These are phyloP conservation scores for Metalampra italica DNA, from an alignment of 2,888 invertebrate species.

Conservation along the genomic window DNA sequence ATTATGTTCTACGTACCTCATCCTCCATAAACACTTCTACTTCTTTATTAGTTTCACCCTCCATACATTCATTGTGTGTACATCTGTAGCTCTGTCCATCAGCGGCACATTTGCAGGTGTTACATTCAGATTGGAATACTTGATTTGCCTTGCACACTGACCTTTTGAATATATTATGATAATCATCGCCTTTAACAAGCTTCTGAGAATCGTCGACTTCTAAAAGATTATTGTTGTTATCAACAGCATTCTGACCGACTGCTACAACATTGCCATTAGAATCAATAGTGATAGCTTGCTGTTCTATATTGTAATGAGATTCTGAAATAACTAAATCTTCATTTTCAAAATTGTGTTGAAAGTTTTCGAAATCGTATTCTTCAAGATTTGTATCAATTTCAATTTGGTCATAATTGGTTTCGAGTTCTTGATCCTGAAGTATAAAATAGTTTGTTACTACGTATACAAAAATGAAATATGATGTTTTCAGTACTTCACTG, in stretches of 20 bases:
- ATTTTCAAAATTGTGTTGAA: not conserved
- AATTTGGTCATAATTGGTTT: not conserved
- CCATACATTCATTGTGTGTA: constrained; percentile 68
- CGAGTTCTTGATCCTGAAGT: not conserved
- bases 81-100: constrained; percentile 73
- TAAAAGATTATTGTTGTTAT: not conserved
- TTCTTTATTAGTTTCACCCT: constrained; percentile 44
- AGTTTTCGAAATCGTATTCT: not conserved
- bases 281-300: too few relatives aligned
- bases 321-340: not conserved
- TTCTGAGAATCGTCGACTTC: not conserved
- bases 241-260: not conserved
- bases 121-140: constrained; percentile 72
- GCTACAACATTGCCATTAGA: not conserved
- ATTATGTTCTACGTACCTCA: constrained; percentile 35
- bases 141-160: constrained; percentile 65
- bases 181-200: not conserved
- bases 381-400: not conserved
- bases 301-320: not conserved
- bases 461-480: not conserved
- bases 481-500: not conserved
- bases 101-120: constrained; percentile 71
- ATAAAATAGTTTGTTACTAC: not conserved
- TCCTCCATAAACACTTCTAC: constrained; percentile 66
- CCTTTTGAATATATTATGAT: constrained; percentile 31